Conservation (phyloP, 2,797 vertebrate species). For the Myotis findleyi region DNA sequence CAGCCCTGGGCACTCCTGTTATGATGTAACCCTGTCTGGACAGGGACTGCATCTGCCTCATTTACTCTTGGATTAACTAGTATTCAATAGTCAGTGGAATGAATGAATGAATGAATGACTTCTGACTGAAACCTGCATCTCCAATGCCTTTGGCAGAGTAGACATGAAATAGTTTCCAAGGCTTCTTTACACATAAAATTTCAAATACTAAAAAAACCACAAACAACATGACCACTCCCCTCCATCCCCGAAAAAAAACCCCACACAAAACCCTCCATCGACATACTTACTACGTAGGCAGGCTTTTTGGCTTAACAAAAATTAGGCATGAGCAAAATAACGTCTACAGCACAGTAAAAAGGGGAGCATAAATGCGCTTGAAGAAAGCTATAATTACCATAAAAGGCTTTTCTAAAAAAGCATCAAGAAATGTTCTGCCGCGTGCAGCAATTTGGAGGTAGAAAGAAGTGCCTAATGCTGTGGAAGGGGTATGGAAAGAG, state of each 20-base stretch:
- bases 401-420: slow-evolving; percentile 72
- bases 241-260: no score
- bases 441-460: slow-evolving; percentile 45
- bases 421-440: slow-evolving; percentile 57
- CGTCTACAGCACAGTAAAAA: slow-evolving; percentile 47
- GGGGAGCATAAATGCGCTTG: slow-evolving; percentile 50
- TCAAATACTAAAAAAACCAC: neutral
- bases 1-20: neutral
- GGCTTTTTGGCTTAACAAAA: slow-evolving; percentile 71
- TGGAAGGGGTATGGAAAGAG: neutral
- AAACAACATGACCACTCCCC: neutral
- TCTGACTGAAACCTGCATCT: neutral
- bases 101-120: neutral
- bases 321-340: slow-evolving; percentile 68
- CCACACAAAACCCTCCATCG: neutral
- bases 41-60: neutral
- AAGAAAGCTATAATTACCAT: slow-evolving; percentile 79
- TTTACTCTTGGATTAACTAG: neutral
- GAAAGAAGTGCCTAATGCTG: slow-evolving; percentile 31
- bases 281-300: slow-evolving; percentile 62
- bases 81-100: neutral
- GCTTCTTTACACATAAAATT: neutral
- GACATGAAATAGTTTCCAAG: neutral
- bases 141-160: neutral
- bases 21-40: neutral